Evolutionary conservation across 2,888 invertebrate species (phyloP).

Genomic region (Drosophila kokeensis): DNA sequence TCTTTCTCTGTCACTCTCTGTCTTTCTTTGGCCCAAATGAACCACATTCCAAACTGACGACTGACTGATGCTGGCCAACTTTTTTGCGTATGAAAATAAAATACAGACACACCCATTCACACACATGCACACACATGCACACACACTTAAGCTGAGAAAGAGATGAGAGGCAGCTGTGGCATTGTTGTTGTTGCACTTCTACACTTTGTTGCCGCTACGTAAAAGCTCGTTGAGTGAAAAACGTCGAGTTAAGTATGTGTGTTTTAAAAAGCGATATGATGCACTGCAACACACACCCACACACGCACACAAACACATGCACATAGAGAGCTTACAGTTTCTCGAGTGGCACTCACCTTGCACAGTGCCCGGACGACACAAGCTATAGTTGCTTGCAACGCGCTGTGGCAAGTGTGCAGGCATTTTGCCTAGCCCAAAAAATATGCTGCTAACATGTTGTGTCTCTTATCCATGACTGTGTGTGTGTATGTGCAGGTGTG

Average conservation of each 20-base stretch:
- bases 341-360: slow-evolving; percentile 78
- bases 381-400: slow-evolving; percentile 19
- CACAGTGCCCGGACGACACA: slow-evolving; percentile 53
- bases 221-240: slow-evolving; percentile 80
- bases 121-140: slow-evolving; percentile 4
- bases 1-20: neutral
- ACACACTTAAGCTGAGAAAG: slow-evolving; percentile 39
- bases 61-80: slow-evolving; percentile 59
- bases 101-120: slow-evolving; percentile 18
- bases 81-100: slow-evolving; percentile 73
- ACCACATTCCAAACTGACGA: slow-evolving; percentile 61
- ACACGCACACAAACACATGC: slow-evolving; percentile 22
- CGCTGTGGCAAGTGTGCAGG: slow-evolving; percentile 17
- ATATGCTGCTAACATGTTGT: slow-evolving; percentile 59
- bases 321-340: slow-evolving; percentile 46
- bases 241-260: slow-evolving; percentile 79
- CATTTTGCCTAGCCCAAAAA: slow-evolving; percentile 64
- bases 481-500: neutral
- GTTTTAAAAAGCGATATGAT: slow-evolving; percentile 63
- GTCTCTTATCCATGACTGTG: slow-evolving; percentile 25
- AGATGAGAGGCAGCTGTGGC: slow-evolving; percentile 57
- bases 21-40: slow-evolving; percentile 63
- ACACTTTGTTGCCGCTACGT: slow-evolving; percentile 70
- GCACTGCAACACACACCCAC: slow-evolving; percentile 38
- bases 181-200: slow-evolving; percentile 71